Conservation (phyloP, 1,140 invertebrate species). For the Choristoneura fumiferana region DNA sequence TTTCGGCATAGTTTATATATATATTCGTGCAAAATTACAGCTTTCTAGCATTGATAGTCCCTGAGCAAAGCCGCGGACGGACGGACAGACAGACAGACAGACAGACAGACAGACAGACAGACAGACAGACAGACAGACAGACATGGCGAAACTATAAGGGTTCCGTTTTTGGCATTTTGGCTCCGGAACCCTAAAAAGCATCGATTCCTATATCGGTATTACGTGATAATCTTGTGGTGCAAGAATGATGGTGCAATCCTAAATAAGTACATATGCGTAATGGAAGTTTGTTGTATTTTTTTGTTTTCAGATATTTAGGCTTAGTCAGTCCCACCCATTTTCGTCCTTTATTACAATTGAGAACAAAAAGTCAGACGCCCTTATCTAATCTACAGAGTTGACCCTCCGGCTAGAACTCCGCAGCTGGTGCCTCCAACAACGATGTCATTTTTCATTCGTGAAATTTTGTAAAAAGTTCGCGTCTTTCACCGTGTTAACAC, state of each 20-base stretch:
- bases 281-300: not conserved
- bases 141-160: too few relatives aligned
- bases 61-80: too few relatives aligned
- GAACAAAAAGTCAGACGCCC: slow-evolving; percentile 28
- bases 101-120: too few relatives aligned
- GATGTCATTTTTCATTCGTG: slow-evolving; percentile 8
- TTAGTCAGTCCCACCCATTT: slow-evolving; percentile 11
- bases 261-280: not conserved
- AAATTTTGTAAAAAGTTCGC: slow-evolving; percentile 16
- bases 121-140: too few relatives aligned
- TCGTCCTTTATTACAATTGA: slow-evolving; percentile 30
- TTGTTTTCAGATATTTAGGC: slow-evolving; percentile 10
- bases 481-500: slow-evolving; percentile 1
- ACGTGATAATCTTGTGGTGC: too few relatives aligned
- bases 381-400: slow-evolving; percentile 32
- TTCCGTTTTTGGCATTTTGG: too few relatives aligned
- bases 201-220: too few relatives aligned
- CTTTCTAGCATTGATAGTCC: too few relatives aligned
- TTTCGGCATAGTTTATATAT: too few relatives aligned
- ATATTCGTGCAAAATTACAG: too few relatives aligned
- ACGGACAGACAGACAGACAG: too few relatives aligned
- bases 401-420: slow-evolving; percentile 10
- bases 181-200: too few relatives aligned
- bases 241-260: not conserved
- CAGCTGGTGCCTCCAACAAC: slow-evolving; percentile 30